Percentiles rank a stretch among this genome's conserved stretches.
phyloP scores from a whole-genome alignment of 2,888 invertebrate species.

The Zygogramma bicolorata region DNA sequence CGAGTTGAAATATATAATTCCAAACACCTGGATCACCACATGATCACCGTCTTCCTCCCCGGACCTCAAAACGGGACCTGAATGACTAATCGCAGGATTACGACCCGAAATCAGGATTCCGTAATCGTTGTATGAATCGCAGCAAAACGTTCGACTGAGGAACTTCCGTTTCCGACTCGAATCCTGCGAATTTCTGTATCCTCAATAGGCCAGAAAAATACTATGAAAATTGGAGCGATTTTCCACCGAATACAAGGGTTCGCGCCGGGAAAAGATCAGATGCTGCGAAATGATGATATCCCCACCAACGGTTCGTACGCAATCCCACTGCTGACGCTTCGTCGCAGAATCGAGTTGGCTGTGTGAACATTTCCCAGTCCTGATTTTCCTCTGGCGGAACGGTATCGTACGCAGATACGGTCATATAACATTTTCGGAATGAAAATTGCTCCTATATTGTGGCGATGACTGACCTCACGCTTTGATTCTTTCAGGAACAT shows the following conservation, averaged over 20 bases:
- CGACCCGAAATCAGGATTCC: background rate
- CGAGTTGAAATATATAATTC: too few relatives aligned
- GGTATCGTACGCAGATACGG: slow-evolving; percentile 49
- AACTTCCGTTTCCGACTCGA: slow-evolving; percentile 1
- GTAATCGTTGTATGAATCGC: background rate
- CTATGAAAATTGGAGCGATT: slow-evolving; percentile 49
- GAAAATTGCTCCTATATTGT: too few relatives aligned
- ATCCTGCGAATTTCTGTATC: slow-evolving; percentile 22
- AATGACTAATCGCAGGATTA: too few relatives aligned
- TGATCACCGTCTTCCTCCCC: too few relatives aligned
- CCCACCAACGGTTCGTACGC: slow-evolving; percentile 53
- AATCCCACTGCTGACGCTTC: slow-evolving; percentile 54
- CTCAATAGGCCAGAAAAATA: slow-evolving; percentile 45
- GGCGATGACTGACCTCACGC: too few relatives aligned
- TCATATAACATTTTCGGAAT: slow-evolving; percentile 47
- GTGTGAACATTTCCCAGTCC: slow-evolving; percentile 60
- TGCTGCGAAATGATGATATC: slow-evolving; percentile 64
- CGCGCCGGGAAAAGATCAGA: slow-evolving; percentile 61
- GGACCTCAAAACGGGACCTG: too few relatives aligned
- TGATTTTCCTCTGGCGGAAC: slow-evolving; percentile 55
- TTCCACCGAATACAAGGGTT: slow-evolving; percentile 54
- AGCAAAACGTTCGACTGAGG: background rate
- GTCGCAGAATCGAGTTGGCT: slow-evolving; percentile 57
- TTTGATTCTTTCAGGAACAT: background rate
- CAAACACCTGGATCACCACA: too few relatives aligned